Base-by-base conservation (phyloP, 2,888 invertebrate species). In the Tetheella fluctuosa region DNA sequence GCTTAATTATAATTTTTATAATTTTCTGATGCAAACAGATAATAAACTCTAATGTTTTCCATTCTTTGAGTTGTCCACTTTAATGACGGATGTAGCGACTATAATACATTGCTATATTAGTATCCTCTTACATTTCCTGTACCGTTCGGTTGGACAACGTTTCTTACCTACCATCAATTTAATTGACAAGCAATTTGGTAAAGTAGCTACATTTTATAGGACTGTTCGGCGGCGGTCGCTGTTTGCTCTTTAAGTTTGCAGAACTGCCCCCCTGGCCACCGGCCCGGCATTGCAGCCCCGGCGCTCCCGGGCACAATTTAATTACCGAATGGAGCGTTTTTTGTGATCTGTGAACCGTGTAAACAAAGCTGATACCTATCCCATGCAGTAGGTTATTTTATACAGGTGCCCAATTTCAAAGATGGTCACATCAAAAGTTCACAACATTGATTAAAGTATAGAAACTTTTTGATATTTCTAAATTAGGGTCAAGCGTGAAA, bases 301-400 rank as follows among this genome's bases (percentile, higher is more conserved):
- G 59, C 61, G 64, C 79, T 76, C 70, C 71, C 72, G 80, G 88
- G 78, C 79, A 74, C 87, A 84, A 88, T 89, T 88, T 90, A 89
- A 90, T 90, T 90, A 89, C 84, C 88, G 89, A 90, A 90, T 89
- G 89, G 89, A 84, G 78, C 83, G 87, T 84, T 89, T 88, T 88
- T 87, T 86, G 88, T 84, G 87, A 79, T 74, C 84, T 75, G 68
- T 75, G 77, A 74, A 72, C 76, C 85, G 85, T 84, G 83, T 82
- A 84, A 81, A 85, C 80, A 80, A 64, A 64, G 61, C 65, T 59
- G 48, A 20, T 48, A 39, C 34, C 34, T 34, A 13, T 34, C 34
- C 1, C 34, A 34, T 20, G 20, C 10, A 10, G 2, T 20, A 20
- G 10, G 48, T 20, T 48, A 10, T 48, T 10, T 48, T 30, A 30